phyloP scores from a whole-genome alignment of 2,113 vertebrate species.

The Protobothrops flavoviridis region DNA sequence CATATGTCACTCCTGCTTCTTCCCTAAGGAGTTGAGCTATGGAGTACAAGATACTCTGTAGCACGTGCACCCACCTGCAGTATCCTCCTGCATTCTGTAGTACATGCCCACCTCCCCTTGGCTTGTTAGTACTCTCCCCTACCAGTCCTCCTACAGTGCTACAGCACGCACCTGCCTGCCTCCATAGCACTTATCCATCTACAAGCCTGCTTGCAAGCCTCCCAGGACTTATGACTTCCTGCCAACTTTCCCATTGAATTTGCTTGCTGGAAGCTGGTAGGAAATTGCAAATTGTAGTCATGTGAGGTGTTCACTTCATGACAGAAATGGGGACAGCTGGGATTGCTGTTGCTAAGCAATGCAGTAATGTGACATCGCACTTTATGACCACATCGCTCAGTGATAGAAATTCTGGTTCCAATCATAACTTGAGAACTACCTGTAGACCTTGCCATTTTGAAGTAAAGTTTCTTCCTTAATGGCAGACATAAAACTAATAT shows the following conservation, averaged over 20 bases:
- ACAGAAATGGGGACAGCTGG: not conserved
- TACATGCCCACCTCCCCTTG: not conserved
- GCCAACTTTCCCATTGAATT: not conserved
- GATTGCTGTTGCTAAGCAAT: not conserved
- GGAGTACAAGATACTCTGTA: not conserved
- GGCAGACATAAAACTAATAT: not conserved
- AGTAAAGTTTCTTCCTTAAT: not conserved
- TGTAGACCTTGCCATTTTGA: not conserved
- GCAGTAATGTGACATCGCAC: not conserved
- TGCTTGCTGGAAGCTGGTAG: not conserved
- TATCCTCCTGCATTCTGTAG: not conserved
- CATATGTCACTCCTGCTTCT: not conserved
- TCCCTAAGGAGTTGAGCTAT: not conserved
- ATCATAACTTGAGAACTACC: not conserved
- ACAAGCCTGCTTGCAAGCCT: not conserved
- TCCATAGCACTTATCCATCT: not conserved
- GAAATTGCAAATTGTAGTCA: not conserved
- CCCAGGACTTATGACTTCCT: not conserved
- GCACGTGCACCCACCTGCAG: fast-evolving
- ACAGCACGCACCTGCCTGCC: not conserved
- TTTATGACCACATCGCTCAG: not conserved
- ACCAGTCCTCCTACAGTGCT: not conserved
- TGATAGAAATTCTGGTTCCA: not conserved
- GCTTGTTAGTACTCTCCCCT: not conserved
- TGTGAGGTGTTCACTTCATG: not conserved